Conservation (phyloP, 2,113 vertebrate species). For the Bos javanicus region DNA sequence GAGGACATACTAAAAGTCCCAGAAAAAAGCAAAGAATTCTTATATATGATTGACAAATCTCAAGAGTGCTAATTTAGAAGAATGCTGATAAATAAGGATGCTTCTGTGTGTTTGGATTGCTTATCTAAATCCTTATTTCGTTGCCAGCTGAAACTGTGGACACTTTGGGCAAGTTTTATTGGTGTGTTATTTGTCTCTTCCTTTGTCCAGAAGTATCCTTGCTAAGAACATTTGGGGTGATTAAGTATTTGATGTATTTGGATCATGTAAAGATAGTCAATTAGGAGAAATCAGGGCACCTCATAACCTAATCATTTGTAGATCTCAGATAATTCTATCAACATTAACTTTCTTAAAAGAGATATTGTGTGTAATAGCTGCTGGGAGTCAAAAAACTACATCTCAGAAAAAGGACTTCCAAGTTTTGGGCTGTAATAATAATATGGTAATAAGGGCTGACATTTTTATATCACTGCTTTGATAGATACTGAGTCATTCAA, state of each 20-base stretch:
- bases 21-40: slow-evolving; percentile 46
- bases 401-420: background rate
- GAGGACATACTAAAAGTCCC: slow-evolving; percentile 31
- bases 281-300: background rate
- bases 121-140: background rate
- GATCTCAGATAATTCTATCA: background rate
- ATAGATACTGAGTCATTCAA: background rate
- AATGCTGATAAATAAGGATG: slow-evolving; percentile 34
- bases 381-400: background rate
- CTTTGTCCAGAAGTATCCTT: background rate
- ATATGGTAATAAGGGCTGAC: background rate
- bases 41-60: slow-evolving; percentile 37
- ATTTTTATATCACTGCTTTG: background rate
- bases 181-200: background rate
- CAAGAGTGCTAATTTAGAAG: slow-evolving; percentile 49
- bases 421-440: background rate
- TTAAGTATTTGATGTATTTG: background rate
- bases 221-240: background rate
- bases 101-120: background rate
- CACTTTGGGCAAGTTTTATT: background rate
- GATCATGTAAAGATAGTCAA: background rate
- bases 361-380: background rate
- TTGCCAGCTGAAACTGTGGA: background rate
- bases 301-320: background rate
- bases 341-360: background rate